Conservation (phyloP, 2,888 invertebrate species). For the Zootermopsis nevadensis region DNA sequence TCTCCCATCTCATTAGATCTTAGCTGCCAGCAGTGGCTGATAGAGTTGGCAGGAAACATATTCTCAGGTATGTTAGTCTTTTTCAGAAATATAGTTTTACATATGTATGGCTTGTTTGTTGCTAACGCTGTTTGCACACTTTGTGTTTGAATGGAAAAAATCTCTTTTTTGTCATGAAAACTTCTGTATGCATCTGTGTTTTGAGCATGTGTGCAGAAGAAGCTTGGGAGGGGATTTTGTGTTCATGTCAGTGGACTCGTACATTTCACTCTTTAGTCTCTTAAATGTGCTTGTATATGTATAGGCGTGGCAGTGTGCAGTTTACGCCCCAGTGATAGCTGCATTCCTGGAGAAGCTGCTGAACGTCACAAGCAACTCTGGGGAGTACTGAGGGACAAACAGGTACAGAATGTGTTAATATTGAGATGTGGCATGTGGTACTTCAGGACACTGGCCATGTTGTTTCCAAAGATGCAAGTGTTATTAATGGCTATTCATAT, state of each 20-base stretch:
- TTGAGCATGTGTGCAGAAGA: no score
- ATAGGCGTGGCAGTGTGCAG: slow-evolving; percentile 52
- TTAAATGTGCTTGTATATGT: background rate
- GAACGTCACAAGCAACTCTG: slow-evolving; percentile 53
- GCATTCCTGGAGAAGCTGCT: slow-evolving; percentile 35
- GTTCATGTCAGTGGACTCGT: no score
- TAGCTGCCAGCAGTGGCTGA: slow-evolving; percentile 62
- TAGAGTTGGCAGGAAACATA: slow-evolving; percentile 69
- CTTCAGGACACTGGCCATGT: no score
- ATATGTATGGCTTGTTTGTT: no score
- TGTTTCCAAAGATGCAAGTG: no score
- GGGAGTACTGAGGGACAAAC: slow-evolving; percentile 50
- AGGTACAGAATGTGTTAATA: slow-evolving; percentile 39
- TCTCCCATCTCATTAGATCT: slow-evolving; percentile 69
- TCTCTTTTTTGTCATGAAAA: no score
- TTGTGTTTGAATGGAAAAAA: background rate
- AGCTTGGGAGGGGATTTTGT: no score
- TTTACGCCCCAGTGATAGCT: slow-evolving; percentile 41
- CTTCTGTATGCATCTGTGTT: no score
- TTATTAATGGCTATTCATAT: no score
- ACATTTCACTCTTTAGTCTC: no score
- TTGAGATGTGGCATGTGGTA: no score
- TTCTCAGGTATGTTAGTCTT: slow-evolving; percentile 66
- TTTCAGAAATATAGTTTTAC: background rate
- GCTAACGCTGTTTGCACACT: background rate